Evolutionary conservation across 2,888 invertebrate species (phyloP), one percentile per base, ranked within the genome.

Genomic region (Bombyx huttoni): DNA sequence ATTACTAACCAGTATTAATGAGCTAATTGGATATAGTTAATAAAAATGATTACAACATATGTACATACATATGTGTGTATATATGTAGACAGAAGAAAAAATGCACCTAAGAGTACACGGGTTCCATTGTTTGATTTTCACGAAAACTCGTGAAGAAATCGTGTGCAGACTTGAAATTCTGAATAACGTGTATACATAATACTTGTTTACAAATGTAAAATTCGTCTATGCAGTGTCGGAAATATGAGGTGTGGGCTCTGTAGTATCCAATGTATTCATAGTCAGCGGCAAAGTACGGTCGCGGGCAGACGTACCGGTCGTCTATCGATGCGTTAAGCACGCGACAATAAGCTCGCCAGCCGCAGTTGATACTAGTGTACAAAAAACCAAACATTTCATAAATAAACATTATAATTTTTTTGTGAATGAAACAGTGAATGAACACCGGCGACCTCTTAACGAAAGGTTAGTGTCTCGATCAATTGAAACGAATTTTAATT

Each of bases 271-370:
- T 33, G 48, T n/a, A 24, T 48, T 62, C 62, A 78, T 81, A 84
- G 81, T 84, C 81, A 77, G 75, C 65, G 67, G 66, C 66, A 73
- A 70, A 71, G 61, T 78, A 74, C 75, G 77, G 63, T 60, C 57
- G 72, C 56, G 76, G 55, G 57, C 72, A 74, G 78, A 78, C 83
- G 83, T 75, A 74, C 64, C 59, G 57, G 63, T 64, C 62, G 59
- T 56, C 66, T 63, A 61, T 55, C 56, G 66, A 64, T 60, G 66
- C 60, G 57, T 59, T 56, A 58, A 64, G 57, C 79, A 78, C 79
- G 80, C 78, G 79, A 7, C 8, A 40, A 40, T 40, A 40, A 3
- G 40, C 40, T 8, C 40, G 40, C 12, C 24, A 40, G 3, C 8
- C 40, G 12, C 7, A 40, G 9, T 40, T 12, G 40, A 40, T 10